Base-by-base conservation (phyloP, 2,113 vertebrate species). In the Xiphias gladius region DNA sequence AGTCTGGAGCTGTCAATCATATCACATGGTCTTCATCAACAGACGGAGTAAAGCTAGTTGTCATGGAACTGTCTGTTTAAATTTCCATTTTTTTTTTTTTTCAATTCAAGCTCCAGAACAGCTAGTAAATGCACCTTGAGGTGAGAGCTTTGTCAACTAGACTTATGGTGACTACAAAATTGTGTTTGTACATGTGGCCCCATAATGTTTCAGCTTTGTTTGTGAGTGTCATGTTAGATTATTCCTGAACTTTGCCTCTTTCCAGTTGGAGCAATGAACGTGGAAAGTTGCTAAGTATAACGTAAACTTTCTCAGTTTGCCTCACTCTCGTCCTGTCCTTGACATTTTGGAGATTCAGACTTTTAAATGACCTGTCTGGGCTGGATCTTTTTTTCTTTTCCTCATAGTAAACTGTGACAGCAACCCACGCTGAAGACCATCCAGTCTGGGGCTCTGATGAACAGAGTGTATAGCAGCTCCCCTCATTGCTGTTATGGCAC, bases 401-500 rank as follows among this genome's bases (percentile, higher is more conserved):
- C 69, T 35, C 32, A 71, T 80, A 76, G 80, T 89, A 85, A 91
- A 89, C 24, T 63, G 64, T 93, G 93, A 93, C 89, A 88, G 73
- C 57, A 62, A 11, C 50, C 77, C 71, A 71, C 76, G 2, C 72
- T 35, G 68, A 76, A 24, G 88, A 89, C 76, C 82, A 67, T 88
- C 84, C 79, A 30, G 74, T 54, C 85, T 72, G 86, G 80, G 76
- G 89, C 85, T 87, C 66, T 88, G 91, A 91, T 82, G 87, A 90
- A 87, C 83, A 73, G 88, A 76, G 86, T 83, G 86, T 76, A 86
- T 52, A 87, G 88, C 85, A 86, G 89, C 87, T 91, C 86, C 81
- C 80, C 87, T 94, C 88, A 91, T 92, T 90, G 92, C 93, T 89
- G 90, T 92, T 94, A 94, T 93, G 90, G 93, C 89, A 83, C 79